Evolutionary conservation across 2,797 vertebrate genomes (phyloP), one percentile per base, ranked within the genome.

Genomic region (Graptemys geographica): DNA sequence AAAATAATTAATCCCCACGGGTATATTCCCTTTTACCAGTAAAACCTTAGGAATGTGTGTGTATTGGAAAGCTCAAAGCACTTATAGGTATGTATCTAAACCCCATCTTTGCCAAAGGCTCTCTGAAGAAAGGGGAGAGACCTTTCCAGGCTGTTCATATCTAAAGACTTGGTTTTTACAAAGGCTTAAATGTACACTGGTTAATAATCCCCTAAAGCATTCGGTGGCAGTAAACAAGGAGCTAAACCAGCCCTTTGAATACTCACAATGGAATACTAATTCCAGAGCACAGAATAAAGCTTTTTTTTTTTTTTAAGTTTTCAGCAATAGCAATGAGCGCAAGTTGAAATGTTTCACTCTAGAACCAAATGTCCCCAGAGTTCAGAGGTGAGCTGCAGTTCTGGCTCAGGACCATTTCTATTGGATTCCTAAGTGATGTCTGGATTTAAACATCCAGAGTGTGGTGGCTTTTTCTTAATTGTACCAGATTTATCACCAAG

Each of bases 221-320:
- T 19, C 52, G 31, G n/a, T 25, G 82, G 82, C 76, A 11, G 44
- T 4, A 79, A 85, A 5, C 10, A 49, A 31, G 0, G 21, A 78
- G 81, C 83, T 89, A 31, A 49, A 19, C 1, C 59, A 78, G 31
- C 11, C 16, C 27, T 1, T n/a, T 5, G 79, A 25, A 2, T 37
- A 25, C 33, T 11, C 59, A 6, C 81, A 44, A 1, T 57, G 81
- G 41, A 16, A 3, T 31, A 18, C 21, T 8, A 18, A 1, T 0
- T 12, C 49, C 1, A 21, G 1, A 4, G n/a, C 1, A 31, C 0
- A 15, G 11, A 0, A 2, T 33, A 37, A 57, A n/a, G 44, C 44
- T 44, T 44, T 44, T 44, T 44, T 44, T 44, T 41, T 41, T 44
- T 44, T 44, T 44, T 44, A 7, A 44, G 4, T 19, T 41, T 52